phyloP scores from a whole-genome alignment of 2,113 vertebrate genomes.

The Siphamia tubifer region DNA sequence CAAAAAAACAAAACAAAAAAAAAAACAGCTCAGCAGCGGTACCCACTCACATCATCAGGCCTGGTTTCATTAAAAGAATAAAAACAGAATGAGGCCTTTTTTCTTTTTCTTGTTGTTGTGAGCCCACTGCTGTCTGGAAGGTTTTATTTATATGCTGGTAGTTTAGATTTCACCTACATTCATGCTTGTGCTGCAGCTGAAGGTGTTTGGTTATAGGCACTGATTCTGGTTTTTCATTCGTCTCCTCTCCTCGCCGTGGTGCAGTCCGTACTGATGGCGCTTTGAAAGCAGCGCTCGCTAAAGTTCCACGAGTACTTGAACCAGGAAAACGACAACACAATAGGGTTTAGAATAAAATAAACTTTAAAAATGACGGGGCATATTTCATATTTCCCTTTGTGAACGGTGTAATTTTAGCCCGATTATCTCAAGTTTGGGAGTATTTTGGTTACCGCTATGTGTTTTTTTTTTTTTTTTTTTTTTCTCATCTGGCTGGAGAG shows the following conservation, averaged over 20 bases:
- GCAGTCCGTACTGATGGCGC: not conserved
- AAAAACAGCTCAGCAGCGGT: conserved; percentile 13
- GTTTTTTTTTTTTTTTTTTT: too few relatives aligned
- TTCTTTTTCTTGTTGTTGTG: not conserved
- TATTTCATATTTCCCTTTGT: not conserved
- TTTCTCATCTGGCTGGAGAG: not conserved
- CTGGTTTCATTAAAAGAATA: conserved; percentile 21
- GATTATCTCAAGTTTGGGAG: not conserved
- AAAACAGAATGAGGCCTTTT: conserved; percentile 16
- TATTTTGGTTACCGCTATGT: not conserved
- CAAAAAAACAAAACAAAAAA: too few relatives aligned
- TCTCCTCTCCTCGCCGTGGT: not conserved
- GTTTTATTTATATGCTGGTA: conserved; percentile 56
- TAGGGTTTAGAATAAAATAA: not conserved
- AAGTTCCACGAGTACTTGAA: too few relatives aligned
- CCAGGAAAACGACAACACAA: not conserved
- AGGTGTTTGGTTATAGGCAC: conserved; percentile 63
- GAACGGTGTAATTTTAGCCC: not conserved
- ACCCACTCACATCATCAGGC: not conserved
- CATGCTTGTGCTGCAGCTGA: conserved; percentile 64
- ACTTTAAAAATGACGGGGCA: not conserved
- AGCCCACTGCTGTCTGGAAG: conserved; percentile 36
- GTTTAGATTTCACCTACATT: conserved; percentile 64
- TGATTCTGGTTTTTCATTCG: conserved; percentile 38
- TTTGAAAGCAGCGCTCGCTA: not conserved